Conservation (phyloP, 2,888 invertebrate species). For the Hemicrepidius hirtus region DNA sequence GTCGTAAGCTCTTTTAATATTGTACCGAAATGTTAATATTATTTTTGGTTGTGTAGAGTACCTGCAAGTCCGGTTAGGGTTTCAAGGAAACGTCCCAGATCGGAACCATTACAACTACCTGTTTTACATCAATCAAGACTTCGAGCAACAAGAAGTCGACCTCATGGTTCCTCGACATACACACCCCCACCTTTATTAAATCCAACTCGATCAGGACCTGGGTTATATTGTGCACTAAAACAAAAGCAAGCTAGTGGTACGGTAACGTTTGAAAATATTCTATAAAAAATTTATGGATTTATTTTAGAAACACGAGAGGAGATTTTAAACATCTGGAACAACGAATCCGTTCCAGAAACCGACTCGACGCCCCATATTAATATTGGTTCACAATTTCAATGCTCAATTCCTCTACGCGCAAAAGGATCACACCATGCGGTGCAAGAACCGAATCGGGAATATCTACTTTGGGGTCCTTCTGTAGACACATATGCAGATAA, state of each 20-base stretch:
- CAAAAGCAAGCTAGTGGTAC: conserved; percentile 18
- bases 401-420: conserved; percentile 79
- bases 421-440: conserved; percentile 74
- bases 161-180: conserved; percentile 78
- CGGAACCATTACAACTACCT: conserved; percentile 75
- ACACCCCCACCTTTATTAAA: conserved; percentile 97
- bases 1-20: conserved; percentile 47
- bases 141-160: conserved; percentile 72
- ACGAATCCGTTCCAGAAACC: conserved; percentile 71
- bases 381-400: conserved; percentile 91
- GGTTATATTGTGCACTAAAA: conserved; percentile 78
- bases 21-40: background rate
- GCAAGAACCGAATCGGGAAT: conserved; percentile 77
- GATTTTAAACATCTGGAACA: conserved; percentile 64
- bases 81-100: conserved; percentile 79
- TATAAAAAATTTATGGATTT: conserved; percentile 11
- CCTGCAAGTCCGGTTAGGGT: conserved; percentile 80
- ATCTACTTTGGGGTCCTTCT: conserved; percentile 91
- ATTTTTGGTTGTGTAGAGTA: conserved; percentile 72
- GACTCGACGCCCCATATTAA: conserved; percentile 87
- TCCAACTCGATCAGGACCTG: conserved; percentile 91
- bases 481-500: conserved; percentile 83
- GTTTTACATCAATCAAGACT: conserved; percentile 73
- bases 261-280: conserved; percentile 10
- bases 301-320: conserved; percentile 64